Base-by-base conservation (phyloP, 2,113 vertebrate species). In the Bothrops jararaca region DNA sequence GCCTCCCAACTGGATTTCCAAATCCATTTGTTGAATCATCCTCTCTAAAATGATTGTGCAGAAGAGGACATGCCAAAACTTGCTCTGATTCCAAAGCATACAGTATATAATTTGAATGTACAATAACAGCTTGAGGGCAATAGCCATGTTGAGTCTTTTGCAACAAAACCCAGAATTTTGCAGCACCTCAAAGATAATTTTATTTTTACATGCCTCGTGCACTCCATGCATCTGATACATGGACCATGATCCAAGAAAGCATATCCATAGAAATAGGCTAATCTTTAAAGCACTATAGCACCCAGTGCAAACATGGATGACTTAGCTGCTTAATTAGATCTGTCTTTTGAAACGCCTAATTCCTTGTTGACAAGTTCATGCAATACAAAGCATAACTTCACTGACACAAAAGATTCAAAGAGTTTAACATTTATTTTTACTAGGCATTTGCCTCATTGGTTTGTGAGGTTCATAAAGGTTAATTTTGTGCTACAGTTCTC, bases 351-450 rank as follows among this genome's bases (percentile, higher is more conserved):
- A 5, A 15, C 11, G 13, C 34, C 86, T 87, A 48, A 22, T 60
- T 85, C 48, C 29, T 60, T 56, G 26, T 22, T 15, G 56, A 57
- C 39, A 86, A 22, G 91, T 13, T 88, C 29, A 24, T 0, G 2
- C 22, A 24, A 94, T 91, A 48, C 34, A 93, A 96, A 57, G 92
- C 93, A 96, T 88, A 87, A 96, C 86, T 93, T 95, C 92, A 92
- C 23, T 64, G 94, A 13, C 5, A 93, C 64, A 5, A 0, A 89
- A 95, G 50, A 24, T 95, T 96, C 95, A 96, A 95, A 91, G 96
- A 94, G 93, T 95, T 97, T 96, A 97, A 97, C 96, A 95, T 98
- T 98, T 98, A 98, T 98, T 98, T 80, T 98, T 94, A 94, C 94
- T 96, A 97, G 97, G 95, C 94, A 96, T 96, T 96, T 92, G 93